Percentiles rank a stretch among this genome's conserved stretches.
Evolutionary conservation across 2,797 vertebrate species (phyloP).

Genomic region (Borostomias antarcticus): DNA sequence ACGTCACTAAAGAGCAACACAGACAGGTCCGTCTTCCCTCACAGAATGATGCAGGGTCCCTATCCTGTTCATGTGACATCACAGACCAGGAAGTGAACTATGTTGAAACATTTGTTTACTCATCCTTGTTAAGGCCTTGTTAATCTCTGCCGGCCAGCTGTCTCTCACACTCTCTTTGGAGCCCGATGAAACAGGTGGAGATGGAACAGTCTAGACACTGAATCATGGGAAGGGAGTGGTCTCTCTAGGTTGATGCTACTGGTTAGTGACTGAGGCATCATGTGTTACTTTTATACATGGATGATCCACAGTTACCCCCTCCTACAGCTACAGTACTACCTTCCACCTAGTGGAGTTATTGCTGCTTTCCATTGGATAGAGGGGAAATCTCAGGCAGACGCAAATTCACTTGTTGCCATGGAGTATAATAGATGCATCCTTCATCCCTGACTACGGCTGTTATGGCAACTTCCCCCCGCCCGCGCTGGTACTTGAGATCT

Average conservation of each 20-base stretch:
- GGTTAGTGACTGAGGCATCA: neutral
- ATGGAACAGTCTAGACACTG: slow-evolving; percentile 9
- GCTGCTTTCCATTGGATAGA: slow-evolving; percentile 2
- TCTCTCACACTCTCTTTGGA: slow-evolving; percentile 23
- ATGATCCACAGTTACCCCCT: neutral
- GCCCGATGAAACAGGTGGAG: slow-evolving; percentile 18
- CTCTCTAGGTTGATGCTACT: slow-evolving; percentile 29
- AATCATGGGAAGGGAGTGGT: slow-evolving; percentile 11
- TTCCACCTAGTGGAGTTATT: slow-evolving; percentile 17
- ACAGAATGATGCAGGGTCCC: slow-evolving; percentile 22
- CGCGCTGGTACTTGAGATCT: slow-evolving; percentile 18
- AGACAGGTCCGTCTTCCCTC: neutral
- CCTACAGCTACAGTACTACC: slow-evolving; percentile 8
- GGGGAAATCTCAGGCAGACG: slow-evolving; percentile 5
- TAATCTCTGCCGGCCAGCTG: neutral
- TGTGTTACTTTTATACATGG: neutral
- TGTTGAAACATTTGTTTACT: slow-evolving; percentile 20
- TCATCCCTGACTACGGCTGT: slow-evolving; percentile 42
- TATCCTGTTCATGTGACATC: slow-evolving; percentile 44
- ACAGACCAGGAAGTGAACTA: neutral
- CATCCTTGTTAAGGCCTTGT: neutral
- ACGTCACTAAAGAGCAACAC: neutral
- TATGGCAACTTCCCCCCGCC: slow-evolving; percentile 30
- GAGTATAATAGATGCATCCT: slow-evolving; percentile 41
- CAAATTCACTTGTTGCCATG: slow-evolving; percentile 46